Conservation (phyloP, 2,113 vertebrate species). For the Thalassarche chlororhynchos region DNA sequence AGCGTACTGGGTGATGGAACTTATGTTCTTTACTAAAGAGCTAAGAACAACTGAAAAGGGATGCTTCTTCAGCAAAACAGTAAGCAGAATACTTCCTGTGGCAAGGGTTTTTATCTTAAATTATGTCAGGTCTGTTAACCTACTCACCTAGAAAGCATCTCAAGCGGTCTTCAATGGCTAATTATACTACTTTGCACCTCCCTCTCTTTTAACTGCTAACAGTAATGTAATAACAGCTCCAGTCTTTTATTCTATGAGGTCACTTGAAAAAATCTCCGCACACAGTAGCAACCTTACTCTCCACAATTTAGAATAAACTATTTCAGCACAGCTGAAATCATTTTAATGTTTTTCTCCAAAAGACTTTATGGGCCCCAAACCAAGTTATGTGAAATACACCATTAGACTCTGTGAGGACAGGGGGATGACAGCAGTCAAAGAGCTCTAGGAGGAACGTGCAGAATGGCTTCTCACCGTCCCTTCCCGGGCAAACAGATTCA, state of each 20-base stretch:
- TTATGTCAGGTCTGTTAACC: background rate
- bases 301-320: background rate
- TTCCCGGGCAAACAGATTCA: background rate
- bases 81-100: background rate
- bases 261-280: background rate
- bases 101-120: background rate
- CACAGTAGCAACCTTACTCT: background rate
- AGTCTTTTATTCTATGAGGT: background rate
- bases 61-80: background rate
- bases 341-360: background rate
- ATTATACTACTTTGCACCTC: background rate
- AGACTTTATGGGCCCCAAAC: background rate
- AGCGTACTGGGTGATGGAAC: background rate
- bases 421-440: background rate
- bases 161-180: background rate
- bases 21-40: background rate
- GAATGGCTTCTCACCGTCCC: background rate
- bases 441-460: background rate
- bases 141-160: background rate
- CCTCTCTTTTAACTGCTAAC: background rate
- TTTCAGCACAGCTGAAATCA: background rate
- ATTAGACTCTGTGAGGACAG: background rate
- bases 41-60: background rate
- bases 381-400: background rate
- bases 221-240: background rate